Evolutionary conservation across 2,113 vertebrate genomes (phyloP).

Genomic region (Australoheros scitulus): DNA sequence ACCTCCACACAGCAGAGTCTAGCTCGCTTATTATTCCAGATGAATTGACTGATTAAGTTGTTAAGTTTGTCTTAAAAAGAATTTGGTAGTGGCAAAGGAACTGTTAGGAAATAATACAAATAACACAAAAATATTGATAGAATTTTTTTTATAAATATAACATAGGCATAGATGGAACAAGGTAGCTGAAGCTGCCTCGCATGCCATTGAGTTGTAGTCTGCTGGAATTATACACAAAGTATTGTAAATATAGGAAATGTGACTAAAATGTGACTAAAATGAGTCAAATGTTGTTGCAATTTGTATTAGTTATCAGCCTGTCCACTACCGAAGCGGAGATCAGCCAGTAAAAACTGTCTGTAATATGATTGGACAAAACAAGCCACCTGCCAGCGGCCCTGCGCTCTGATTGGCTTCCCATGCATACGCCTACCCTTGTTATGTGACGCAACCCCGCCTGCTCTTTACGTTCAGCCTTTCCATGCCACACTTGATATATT

Average conservation of each 20-base stretch:
- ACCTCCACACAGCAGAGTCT: too few species aligned
- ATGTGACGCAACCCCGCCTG: conserved; percentile 1
- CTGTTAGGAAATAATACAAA: too few species aligned
- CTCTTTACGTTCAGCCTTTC: neutral
- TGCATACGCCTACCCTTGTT: conserved; percentile 40
- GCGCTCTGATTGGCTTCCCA: conserved; percentile 58
- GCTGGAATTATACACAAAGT: neutral
- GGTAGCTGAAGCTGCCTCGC: neutral
- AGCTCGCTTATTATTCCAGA: too few species aligned
- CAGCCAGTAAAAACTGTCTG: neutral
- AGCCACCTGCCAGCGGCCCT: neutral
- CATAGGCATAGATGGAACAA: neutral
- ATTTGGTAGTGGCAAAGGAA: neutral
- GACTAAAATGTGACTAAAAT: neutral
- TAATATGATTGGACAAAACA: conserved; percentile 51
- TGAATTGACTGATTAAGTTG: too few species aligned
- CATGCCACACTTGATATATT: neutral
- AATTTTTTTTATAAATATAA: too few species aligned
- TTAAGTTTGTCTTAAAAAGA: neutral
- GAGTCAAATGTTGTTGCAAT: neutral
- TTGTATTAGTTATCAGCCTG: neutral
- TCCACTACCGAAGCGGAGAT: neutral
- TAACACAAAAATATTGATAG: too few species aligned
- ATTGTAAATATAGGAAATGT: neutral
- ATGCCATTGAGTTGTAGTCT: neutral